phyloP scores from a whole-genome alignment of 2,888 invertebrate genomes.

The Scotopteryx bipunctaria region DNA sequence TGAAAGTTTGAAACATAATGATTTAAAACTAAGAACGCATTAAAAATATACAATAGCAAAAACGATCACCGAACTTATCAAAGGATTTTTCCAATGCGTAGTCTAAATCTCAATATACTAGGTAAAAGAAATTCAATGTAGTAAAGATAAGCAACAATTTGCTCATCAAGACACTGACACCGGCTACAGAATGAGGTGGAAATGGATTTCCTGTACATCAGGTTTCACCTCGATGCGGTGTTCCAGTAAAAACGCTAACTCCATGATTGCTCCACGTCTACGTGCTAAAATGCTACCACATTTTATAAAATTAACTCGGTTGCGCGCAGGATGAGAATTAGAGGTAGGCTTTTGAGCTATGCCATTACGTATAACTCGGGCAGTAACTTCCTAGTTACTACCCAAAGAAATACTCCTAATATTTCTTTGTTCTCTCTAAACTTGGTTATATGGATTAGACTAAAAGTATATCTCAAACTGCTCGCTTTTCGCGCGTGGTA shows the following conservation, averaged over 20 bases:
- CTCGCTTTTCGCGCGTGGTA: no score
- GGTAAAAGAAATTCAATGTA: not conserved
- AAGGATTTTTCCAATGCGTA: no score
- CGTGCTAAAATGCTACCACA: conserved; percentile 16
- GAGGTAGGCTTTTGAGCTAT: not conserved
- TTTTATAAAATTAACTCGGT: not conserved
- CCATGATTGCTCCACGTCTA: conserved; percentile 19
- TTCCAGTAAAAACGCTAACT: conserved; percentile 22
- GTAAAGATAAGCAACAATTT: not conserved
- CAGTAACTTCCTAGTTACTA: no score
- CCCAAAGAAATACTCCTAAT: no score
- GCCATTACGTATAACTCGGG: not conserved
- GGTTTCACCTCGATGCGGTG: conserved; percentile 13
- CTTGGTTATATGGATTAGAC: no score
- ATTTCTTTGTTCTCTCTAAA: no score
- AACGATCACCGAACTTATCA: no score
- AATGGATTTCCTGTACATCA: conserved; percentile 23
- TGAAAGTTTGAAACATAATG: no score
- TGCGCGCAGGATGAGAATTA: not conserved
- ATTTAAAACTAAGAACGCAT: no score
- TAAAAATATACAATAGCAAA: no score
- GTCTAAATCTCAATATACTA: no score
- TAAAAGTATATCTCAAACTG: no score
- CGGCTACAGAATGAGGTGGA: conserved; percentile 12
- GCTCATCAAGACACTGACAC: conserved; percentile 6